Conservation (phyloP, 2,113 vertebrate genomes). For the Hiodon tergisus region DNA sequence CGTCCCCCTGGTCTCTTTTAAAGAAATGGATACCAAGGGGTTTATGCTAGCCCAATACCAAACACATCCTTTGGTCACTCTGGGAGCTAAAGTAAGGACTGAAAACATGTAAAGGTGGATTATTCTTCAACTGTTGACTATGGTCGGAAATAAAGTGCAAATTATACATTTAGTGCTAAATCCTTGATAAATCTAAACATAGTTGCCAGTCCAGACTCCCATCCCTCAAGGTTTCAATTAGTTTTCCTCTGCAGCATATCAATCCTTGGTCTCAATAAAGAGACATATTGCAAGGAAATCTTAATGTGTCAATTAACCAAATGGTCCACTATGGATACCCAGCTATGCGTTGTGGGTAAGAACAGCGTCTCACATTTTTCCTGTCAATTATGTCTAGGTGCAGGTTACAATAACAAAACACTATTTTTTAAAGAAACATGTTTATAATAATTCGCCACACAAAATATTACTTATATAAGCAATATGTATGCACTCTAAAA, state of each 20-base stretch:
- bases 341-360: constrained; percentile 27
- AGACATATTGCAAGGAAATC: constrained; percentile 30
- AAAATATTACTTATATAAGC: constrained; percentile 54
- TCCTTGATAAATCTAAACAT: neutral
- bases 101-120: neutral
- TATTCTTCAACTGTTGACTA: constrained; percentile 5
- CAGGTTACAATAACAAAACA: constrained; percentile 33
- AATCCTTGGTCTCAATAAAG: neutral
- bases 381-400: constrained; percentile 37
- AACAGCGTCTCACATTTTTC: constrained; percentile 4
- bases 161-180: constrained; percentile 23
- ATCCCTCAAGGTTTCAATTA: neutral
- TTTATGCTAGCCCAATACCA: constrained; percentile 5
- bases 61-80: neutral
- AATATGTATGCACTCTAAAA: constrained; percentile 58
- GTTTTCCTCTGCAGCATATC: neutral
- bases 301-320: constrained; percentile 40
- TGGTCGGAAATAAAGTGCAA: constrained; percentile 34
- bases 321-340: constrained; percentile 24
- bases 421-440: constrained; percentile 11
- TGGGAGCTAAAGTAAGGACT: neutral
- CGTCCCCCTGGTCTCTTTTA: neutral
- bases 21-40: neutral
- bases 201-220: constrained; percentile 5
- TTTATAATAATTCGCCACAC: constrained; percentile 53